Evolutionary conservation across 2,797 vertebrate genomes (phyloP), one percentile per base, ranked within the genome.

Genomic region (Poeciliopsis paucimaculata): DNA sequence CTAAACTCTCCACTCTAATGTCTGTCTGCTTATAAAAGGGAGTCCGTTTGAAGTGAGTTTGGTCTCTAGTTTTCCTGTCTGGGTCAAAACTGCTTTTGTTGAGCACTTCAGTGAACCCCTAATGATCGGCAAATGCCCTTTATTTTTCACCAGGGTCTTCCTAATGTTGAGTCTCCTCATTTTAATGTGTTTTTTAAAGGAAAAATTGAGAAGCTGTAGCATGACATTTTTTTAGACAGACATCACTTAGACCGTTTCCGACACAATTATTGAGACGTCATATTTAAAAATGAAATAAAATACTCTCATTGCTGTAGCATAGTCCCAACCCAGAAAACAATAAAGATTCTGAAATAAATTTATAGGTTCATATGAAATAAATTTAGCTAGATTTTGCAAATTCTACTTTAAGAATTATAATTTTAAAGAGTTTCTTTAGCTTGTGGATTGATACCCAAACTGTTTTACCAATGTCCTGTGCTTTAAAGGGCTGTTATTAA

Each of bases 121-220:
- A 84, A 85, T 82, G 72, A 78, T 79, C 81, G 76, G 70, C 78
- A 84, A 88, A 85, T 82, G 86, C 79, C 76, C 80, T 77, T 72
- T 45, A 74, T 36, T n/a, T 73, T 77, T 46, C 73, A 80, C 66
- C 11, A 16, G 10, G n/a, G 51, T 39, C 78, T 51, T 51, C 23
- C 62, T 46, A 45, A 60, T 57, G 68, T 46, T 55, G 84, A 78
- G 77, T 78, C 18, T 75, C 47, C 39, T 78, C 47, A 13, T 74
- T 46, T 80, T 76, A 55, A 20, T 60, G 55, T 75, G 49, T 62
- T 51, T 72, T 41, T 31, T 72, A 7, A 73, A 55, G 3, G 41
- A 11, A 73, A 60, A 12, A 8, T 36, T 26, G 57, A 43, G 39
- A 0, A 12, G 55, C 2, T 34, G 60, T 34, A 34, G 60, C 31